Percentiles rank a stretch among this genome's conserved stretches.
Evolutionary conservation across 1,140 invertebrate species (phyloP).

Genomic region (Tetragnatha versicolor): DNA sequence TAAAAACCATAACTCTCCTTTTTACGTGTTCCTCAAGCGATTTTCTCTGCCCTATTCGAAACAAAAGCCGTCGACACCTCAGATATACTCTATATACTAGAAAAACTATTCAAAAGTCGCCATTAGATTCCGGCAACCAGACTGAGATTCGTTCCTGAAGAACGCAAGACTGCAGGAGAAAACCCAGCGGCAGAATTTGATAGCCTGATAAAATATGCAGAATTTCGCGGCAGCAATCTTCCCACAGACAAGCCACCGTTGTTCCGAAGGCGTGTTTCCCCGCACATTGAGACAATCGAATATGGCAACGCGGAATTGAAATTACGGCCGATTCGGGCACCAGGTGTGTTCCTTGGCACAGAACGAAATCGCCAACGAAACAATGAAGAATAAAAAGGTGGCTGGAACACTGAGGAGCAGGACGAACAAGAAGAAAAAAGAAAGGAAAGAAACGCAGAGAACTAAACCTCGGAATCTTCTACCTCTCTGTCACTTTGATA

Average conservation of each 20-base stretch:
- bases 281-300: slow-evolving; percentile 33
- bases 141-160: neutral
- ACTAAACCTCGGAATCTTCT: slow-evolving; percentile 12
- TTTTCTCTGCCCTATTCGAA: too few relatives aligned
- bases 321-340: slow-evolving; percentile 20
- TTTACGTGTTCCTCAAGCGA: too few relatives aligned
- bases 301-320: slow-evolving; percentile 42
- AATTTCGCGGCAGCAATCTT: neutral
- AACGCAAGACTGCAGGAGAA: neutral
- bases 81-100: neutral
- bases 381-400: slow-evolving; percentile 19
- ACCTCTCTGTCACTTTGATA: slow-evolving; percentile 47
- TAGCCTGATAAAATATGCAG: slow-evolving; percentile 45
- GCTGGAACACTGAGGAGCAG: neutral
- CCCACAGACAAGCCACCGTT: neutral
- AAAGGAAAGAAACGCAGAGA: neutral
- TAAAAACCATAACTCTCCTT: too few relatives aligned
- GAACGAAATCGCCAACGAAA: slow-evolving; percentile 42
- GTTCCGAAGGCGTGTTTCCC: neutral
- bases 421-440: neutral
- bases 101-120: neutral
- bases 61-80: too few relatives aligned
- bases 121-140: neutral
- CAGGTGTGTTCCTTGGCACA: slow-evolving; percentile 43
- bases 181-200: neutral